phyloP scores from a whole-genome alignment of 1,140 invertebrate genomes.

The Macrocentrus cingulum region DNA sequence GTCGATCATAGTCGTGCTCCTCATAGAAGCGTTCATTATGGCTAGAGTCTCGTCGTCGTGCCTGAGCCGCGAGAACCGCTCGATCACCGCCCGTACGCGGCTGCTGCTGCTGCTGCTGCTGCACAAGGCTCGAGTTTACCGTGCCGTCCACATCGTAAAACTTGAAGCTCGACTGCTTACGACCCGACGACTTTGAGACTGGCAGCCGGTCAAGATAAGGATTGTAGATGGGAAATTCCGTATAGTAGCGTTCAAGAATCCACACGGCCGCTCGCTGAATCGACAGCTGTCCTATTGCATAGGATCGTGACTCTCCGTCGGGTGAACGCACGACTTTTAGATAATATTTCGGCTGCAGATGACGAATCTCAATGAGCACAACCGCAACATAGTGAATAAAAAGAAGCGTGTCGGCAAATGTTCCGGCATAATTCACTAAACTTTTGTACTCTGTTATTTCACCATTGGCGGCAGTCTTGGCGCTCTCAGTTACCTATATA shows the following conservation, averaged over 20 bases:
- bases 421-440: constrained; percentile 87
- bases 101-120: constrained; percentile 55
- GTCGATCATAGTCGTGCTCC: constrained; percentile 93
- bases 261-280: constrained; percentile 94
- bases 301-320: constrained; percentile 84
- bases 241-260: constrained; percentile 93
- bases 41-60: constrained; percentile 79
- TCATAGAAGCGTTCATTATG: constrained; percentile 98
- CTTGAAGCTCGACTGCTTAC: constrained; percentile 85
- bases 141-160: constrained; percentile 95
- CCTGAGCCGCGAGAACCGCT: constrained; percentile 71
- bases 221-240: constrained; percentile 95
- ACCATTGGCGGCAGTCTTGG: constrained; percentile 73
- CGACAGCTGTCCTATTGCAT: constrained; percentile 87
- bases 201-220: constrained; percentile 91
- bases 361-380: constrained; percentile 87
- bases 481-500: constrained; percentile 78
- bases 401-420: constrained; percentile 87
- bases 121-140: constrained; percentile 65
- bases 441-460: constrained; percentile 80
- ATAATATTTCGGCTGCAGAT: constrained; percentile 86
- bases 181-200: constrained; percentile 77
- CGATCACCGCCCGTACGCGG: constrained; percentile 66
- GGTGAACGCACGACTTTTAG: constrained; percentile 92
- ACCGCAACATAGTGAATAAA: constrained; percentile 96